phyloP scores from a whole-genome alignment of 1,140 invertebrate genomes.

The Drosophila serrata region DNA sequence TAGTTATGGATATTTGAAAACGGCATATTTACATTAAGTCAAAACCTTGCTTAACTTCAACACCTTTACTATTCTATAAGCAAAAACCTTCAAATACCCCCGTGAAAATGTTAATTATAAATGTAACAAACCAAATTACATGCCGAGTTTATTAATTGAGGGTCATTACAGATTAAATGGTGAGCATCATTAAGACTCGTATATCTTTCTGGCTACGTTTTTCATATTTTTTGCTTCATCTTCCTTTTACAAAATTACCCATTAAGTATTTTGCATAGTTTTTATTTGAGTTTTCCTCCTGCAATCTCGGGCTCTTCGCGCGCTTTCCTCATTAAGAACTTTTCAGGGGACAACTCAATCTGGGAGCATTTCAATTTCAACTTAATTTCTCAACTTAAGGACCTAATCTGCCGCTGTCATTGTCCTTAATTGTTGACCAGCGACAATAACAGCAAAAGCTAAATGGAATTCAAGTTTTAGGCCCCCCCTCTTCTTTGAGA shows the following conservation, averaged over 20 bases:
- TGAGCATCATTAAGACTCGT: background rate
- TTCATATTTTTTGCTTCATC: conserved; percentile 1
- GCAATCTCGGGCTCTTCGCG: conserved; percentile 2
- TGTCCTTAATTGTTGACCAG: conserved; percentile 78
- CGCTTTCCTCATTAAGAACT: conserved; percentile 46
- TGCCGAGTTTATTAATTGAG: background rate
- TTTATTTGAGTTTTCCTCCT: conserved; percentile 39
- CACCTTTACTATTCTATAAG: background rate
- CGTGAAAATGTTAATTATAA: background rate
- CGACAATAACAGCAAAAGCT: conserved; percentile 43
- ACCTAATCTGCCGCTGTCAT: conserved; percentile 73
- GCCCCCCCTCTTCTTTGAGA: conserved; percentile 19
- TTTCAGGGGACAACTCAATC: conserved; percentile 47
- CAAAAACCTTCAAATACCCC: too few species aligned
- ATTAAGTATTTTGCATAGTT: conserved; percentile 32
- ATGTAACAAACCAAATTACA: background rate
- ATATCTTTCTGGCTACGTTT: background rate
- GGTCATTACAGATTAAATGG: conserved; percentile 7
- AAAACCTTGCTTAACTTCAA: too few species aligned
- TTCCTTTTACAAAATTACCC: conserved; percentile 16
- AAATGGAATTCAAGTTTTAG: conserved; percentile 71
- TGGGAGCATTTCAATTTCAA: conserved; percentile 72
- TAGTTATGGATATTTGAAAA: too few species aligned
- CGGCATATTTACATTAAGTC: too few species aligned
- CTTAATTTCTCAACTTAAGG: conserved; percentile 77